Conservation (phyloP, 2,888 invertebrate species). For the Tipula helvola region DNA sequence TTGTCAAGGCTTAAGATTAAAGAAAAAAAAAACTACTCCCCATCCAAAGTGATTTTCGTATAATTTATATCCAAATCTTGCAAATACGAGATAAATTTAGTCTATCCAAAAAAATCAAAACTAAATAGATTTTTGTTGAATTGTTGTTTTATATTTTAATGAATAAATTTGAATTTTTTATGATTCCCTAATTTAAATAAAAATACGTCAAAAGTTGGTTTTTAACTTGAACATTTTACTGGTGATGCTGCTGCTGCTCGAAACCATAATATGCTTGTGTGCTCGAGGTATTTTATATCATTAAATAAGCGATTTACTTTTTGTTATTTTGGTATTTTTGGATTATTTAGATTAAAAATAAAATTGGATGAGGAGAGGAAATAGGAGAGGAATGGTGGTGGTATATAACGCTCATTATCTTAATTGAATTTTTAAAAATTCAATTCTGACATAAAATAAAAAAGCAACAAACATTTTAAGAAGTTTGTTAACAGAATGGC, state of each 20-base stretch:
- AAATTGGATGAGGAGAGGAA: background rate
- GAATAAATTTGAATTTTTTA: background rate
- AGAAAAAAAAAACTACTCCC: background rate
- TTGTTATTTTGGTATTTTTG: background rate
- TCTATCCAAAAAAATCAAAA: background rate
- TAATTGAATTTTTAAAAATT: background rate
- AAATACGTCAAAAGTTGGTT: background rate
- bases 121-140: background rate
- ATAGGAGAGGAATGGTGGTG: background rate
- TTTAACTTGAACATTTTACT: background rate
- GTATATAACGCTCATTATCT: background rate
- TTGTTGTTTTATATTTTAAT: background rate
- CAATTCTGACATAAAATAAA: background rate
- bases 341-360: background rate
- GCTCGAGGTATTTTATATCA: background rate
- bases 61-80: background rate
- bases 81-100: background rate
- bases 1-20: background rate
- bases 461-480: background rate
- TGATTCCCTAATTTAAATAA: background rate
- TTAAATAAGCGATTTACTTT: background rate
- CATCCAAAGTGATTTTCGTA: background rate
- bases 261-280: background rate
- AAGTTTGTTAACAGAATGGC: background rate
- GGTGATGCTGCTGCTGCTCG: background rate